Base-by-base conservation (phyloP, 1,140 invertebrate genomes). In the Phymastichus coffea region DNA sequence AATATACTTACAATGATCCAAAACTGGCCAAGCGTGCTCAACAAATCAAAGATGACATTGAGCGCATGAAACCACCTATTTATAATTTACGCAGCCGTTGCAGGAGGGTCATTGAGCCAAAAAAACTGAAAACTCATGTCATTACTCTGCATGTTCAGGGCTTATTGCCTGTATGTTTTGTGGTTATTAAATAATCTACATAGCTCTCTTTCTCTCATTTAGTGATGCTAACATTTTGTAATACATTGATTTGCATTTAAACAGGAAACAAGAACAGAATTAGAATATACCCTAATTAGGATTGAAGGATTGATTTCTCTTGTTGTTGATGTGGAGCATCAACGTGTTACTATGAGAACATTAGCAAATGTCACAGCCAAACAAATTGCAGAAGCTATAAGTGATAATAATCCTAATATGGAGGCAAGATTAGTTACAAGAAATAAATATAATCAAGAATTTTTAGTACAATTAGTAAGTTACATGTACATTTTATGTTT, bases 371-470 rank as follows among this genome's bases (percentile, higher is more conserved):
- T 80, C 25, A 75, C 73, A 10, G 73, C 78, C 0, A 76, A 76
- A 62, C 76, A 74, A 70, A 79, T 81, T 54, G 79, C 78, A 1
- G 73, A 81, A 46, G 76, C 73, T 25, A 81, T 81, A 47, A 64
- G 65, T 15, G 75, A 75, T 60, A 75, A 79, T 63, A 72, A 73
- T 35, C 63, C 69, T 7, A 74, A 67, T 40, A 78, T 81, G 77
- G 75, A 79, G 61, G 77, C 80, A 7, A 72, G 71, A 73, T 62
- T 81, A 63, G 75, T 80, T 47, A 74, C 76, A n/a, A 78, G 68
- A 61, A 81, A 81, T 59, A 80, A 81, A 69, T 74, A 72, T 37
- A 80, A 81, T 72, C 79, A 81, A 73, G 79, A 80, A 53, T 80
- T 77, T 73, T 70, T 80, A 54, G 72, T 80, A 26, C 74, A 71